phyloP scores from a whole-genome alignment of 1,140 invertebrate genomes.

The Eupeodes corollae region DNA sequence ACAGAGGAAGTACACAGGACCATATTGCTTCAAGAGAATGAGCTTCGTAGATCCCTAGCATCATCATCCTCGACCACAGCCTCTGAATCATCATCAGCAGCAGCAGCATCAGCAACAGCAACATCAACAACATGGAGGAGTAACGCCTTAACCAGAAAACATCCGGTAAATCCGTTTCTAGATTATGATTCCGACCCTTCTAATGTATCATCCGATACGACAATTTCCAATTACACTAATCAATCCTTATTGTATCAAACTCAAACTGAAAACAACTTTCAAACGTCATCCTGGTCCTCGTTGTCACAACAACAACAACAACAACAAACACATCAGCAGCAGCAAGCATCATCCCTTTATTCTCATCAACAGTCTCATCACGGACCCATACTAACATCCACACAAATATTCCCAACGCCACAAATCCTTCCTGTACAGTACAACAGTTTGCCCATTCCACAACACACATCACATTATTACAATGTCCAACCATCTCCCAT shows the following conservation, averaged over 20 bases:
- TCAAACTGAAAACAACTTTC: background rate
- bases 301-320: conserved; percentile 8
- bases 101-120: background rate
- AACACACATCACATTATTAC: conserved; percentile 13
- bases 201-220: background rate
- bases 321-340: background rate
- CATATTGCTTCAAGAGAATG: conserved; percentile 31
- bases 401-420: conserved; percentile 33
- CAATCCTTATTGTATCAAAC: background rate
- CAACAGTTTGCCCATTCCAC: conserved; percentile 30
- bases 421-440: conserved; percentile 37
- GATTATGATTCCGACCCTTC: conserved; percentile 11
- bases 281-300: background rate
- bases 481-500: too few relatives aligned
- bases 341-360: background rate
- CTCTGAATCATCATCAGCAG: too few relatives aligned
- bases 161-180: conserved; percentile 33
- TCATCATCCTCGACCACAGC: too few relatives aligned
- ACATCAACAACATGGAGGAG: background rate
- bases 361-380: conserved; percentile 9
- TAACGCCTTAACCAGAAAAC: conserved; percentile 10
- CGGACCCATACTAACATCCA: conserved; percentile 15
- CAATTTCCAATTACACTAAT: background rate
- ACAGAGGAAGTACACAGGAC: conserved; percentile 31
- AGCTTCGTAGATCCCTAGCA: conserved; percentile 16